Evolutionary conservation across 1,140 invertebrate species (phyloP), one percentile per base, ranked within the genome.

Genomic region (Psilanteris sp.): DNA sequence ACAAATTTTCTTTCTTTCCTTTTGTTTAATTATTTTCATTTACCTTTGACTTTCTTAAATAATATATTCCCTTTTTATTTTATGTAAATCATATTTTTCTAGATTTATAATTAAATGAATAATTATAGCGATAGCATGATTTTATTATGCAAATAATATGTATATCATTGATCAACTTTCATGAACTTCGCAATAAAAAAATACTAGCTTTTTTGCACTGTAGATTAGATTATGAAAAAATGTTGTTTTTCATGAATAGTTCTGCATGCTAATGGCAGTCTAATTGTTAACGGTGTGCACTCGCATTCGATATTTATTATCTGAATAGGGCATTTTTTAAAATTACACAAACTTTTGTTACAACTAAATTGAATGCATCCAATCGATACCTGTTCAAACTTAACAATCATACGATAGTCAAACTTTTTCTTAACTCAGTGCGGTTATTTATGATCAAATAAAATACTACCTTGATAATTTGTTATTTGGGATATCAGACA

Each of bases 141-240:
- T 43, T 43, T 59, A 70, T 70, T 70, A 70, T 70, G 66, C 54
- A 70, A 70, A 70, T 70, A 70, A 59, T 59, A 70, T 70, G 52
- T 59, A 70, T 59, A 70, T 70, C 52, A 52, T 70, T 70, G 66
- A 70, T 70, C 66, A 70, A 70, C 66, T 59, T 70, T 70, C 66
- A 70, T 70, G 66, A 57, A 59, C 66, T 70, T 70, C 31, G 50
- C 31, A 44, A 62, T 48, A 46, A 66, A 68, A 67, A 68, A 68
- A 39, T 57, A 18, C 34, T 6, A 22, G 43, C 34, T 59, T 70
- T 59, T 70, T 70, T 57, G 52, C 54, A 10, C 18, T 6, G 61
- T 7, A 48, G 44, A 59, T 59, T 59, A 70, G 52, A 34, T 70
- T 59, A 71, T 57, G 43, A 71, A 71, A 71, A 71, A 71, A 71